A percentile compares a stretch with the other conserved stretches of the same genome.
These are phyloP conservation scores for Colletes gigas DNA, from an alignment of 1,140 invertebrate genomes.

Conservation along the genomic window DNA sequence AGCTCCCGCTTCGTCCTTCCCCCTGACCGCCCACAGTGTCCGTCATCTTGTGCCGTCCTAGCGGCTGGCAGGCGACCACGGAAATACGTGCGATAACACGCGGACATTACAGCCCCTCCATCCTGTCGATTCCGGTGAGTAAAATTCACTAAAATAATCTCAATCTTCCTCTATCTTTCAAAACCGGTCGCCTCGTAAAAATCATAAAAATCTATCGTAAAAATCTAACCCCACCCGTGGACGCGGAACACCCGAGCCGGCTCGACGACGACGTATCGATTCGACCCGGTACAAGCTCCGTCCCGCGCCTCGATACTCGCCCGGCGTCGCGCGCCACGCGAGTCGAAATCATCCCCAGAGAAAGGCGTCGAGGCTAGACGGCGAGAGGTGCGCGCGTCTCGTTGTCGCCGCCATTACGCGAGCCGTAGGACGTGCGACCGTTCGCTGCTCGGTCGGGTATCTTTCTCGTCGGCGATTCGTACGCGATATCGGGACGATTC, in stretches of 20 bases:
- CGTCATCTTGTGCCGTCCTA: conserved; percentile 38
- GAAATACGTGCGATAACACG: conserved; percentile 44
- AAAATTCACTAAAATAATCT: not conserved
- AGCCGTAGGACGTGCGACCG: conserved; percentile 5
- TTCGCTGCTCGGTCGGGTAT: not conserved
- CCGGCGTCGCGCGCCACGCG: conserved; percentile 22
- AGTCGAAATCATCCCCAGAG: no score
- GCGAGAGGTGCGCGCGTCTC: conserved; percentile 7
- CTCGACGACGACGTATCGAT: conserved; percentile 52
- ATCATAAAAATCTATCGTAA: no score
- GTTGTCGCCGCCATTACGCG: conserved; percentile 47
- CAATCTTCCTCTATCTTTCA: no score
- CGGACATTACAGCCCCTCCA: conserved; percentile 45
- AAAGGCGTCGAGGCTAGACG: not conserved
- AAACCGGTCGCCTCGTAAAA: not conserved
- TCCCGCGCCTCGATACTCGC: conserved; percentile 26
- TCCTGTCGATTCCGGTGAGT: conserved; percentile 46
- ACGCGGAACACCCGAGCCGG: conserved; percentile 23
- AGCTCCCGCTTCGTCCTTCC: conserved; percentile 11
- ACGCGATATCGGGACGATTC: not conserved
- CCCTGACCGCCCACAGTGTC: conserved; percentile 4
- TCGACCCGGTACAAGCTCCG: conserved; percentile 30
- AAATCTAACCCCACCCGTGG: no score
- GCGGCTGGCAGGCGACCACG: conserved; percentile 31
- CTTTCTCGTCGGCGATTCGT: no score